Conservation (phyloP, 1,140 invertebrate genomes). For the Brachionus sp. region DNA sequence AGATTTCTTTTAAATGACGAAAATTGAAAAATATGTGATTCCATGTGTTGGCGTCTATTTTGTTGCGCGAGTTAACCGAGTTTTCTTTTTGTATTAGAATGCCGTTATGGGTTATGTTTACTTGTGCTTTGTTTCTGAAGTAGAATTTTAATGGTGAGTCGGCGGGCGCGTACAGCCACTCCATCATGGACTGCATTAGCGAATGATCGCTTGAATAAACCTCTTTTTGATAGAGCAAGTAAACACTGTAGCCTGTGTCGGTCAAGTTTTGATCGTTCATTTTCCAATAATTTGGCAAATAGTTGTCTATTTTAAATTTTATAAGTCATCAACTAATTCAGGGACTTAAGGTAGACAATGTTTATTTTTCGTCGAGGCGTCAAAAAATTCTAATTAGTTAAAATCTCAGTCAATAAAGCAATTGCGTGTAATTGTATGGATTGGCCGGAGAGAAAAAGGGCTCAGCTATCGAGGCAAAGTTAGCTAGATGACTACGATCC, state of each 20-base stretch:
- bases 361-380: neutral
- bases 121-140: constrained; percentile 10
- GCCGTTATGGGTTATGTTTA: constrained; percentile 18
- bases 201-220: constrained; percentile 33
- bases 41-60: neutral
- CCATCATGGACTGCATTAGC: constrained; percentile 30
- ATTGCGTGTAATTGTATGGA: neutral
- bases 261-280: neutral
- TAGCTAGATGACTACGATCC: neutral
- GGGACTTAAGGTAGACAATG: neutral
- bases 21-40: constrained; percentile 25
- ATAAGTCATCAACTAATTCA: neutral
- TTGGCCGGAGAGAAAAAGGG: neutral
- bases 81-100: constrained; percentile 19
- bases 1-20: constrained; percentile 41
- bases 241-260: neutral
- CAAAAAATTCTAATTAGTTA: neutral
- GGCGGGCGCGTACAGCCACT: constrained; percentile 28
- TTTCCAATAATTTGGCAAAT: neutral
- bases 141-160: constrained; percentile 23
- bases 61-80: neutral
- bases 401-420: neutral
- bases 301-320: neutral
- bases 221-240: constrained; percentile 44
- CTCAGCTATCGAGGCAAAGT: neutral